Conservation (phyloP, 2,888 invertebrate genomes). For the Ctena decussata region DNA sequence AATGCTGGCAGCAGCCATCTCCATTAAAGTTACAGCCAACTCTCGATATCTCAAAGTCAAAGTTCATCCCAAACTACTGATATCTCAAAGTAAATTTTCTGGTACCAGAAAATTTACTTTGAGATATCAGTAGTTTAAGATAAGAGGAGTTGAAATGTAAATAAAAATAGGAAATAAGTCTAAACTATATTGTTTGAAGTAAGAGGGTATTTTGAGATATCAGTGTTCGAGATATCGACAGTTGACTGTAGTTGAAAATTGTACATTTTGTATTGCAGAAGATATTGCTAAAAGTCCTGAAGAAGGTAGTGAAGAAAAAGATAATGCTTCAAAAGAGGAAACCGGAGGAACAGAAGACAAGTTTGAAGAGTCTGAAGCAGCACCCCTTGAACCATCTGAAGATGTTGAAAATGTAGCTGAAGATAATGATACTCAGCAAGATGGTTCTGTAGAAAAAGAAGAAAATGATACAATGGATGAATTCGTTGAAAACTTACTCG, state of each 20-base stretch:
- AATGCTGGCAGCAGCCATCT: background rate
- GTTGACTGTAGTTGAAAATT: background rate
- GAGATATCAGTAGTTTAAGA: too few relatives aligned
- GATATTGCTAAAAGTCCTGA: background rate
- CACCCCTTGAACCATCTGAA: background rate
- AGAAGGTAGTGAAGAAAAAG: background rate
- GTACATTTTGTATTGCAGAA: background rate
- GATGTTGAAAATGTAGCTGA: constrained; percentile 1
- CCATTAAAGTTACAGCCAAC: background rate
- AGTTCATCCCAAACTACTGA: too few relatives aligned
- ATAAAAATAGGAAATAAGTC: too few relatives aligned
- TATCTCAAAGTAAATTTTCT: too few relatives aligned
- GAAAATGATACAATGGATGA: background rate
- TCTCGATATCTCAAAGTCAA: too few relatives aligned
- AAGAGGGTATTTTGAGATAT: too few relatives aligned
- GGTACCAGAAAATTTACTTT: too few relatives aligned
- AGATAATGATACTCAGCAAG: background rate
- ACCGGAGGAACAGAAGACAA: too few relatives aligned
- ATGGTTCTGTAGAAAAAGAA: background rate
- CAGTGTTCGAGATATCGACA: too few relatives aligned
- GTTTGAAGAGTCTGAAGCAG: background rate
- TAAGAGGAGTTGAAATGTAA: too few relatives aligned
- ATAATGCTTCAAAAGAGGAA: too few relatives aligned
- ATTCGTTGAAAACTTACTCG: background rate
- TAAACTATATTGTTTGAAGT: too few relatives aligned